A percentile compares a stretch with the other conserved stretches of the same genome.
These are phyloP conservation scores for Pelecanus crispus DNA, from an alignment of 2,113 vertebrate genomes.

Conservation along the genomic window DNA sequence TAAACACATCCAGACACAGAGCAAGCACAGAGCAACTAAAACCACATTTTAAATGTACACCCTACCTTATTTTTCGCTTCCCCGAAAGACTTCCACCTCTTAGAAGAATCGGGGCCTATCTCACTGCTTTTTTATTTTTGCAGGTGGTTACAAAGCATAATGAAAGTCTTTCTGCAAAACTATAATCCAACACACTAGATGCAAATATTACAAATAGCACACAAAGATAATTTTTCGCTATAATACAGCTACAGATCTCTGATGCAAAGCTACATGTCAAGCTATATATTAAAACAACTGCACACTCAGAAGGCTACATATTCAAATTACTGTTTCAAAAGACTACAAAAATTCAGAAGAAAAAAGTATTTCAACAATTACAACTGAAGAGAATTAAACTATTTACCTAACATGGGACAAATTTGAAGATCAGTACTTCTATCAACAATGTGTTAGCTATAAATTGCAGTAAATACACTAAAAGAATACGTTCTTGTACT, in stretches of 20 bases:
- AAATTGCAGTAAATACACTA: neutral
- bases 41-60: neutral
- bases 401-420: neutral
- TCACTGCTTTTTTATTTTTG: conserved; percentile 3
- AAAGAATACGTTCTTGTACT: neutral
- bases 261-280: neutral
- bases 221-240: neutral
- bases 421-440: neutral
- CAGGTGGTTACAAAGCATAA: neutral
- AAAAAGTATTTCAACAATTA: neutral
- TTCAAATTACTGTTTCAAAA: neutral
- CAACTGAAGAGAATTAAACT: neutral
- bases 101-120: neutral
- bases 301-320: neutral
- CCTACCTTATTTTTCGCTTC: neutral
- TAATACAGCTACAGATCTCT: neutral
- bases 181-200: neutral
- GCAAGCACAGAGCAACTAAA: neutral
- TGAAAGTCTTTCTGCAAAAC: conserved; percentile 1
- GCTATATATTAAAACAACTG: neutral
- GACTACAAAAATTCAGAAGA: neutral
- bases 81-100: neutral
- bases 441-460: neutral
- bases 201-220: neutral
- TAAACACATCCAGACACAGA: neutral